Evolutionary conservation across 1,140 invertebrate genomes (phyloP).

Genomic region (Paralvinella palmiformis): DNA sequence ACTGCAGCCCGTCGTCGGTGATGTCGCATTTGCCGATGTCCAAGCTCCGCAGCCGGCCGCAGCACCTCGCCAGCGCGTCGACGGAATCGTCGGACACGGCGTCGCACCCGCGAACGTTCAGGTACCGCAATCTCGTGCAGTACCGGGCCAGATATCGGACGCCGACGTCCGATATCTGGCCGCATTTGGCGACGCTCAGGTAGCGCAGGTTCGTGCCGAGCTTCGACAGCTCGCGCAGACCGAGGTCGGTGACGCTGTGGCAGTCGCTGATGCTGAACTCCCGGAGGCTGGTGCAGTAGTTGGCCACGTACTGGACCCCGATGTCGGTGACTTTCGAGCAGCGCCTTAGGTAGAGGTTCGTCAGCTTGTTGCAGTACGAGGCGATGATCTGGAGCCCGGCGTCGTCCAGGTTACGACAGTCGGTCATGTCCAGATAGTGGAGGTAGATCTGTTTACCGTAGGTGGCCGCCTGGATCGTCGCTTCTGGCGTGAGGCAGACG

Average conservation of each 20-base stretch:
- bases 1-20: slow-evolving; percentile 75
- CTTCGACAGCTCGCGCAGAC: slow-evolving; percentile 80
- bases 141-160: slow-evolving; percentile 79
- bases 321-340: slow-evolving; percentile 57
- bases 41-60: slow-evolving; percentile 72
- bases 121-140: slow-evolving; percentile 81
- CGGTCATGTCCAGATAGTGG: slow-evolving; percentile 61
- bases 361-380: slow-evolving; percentile 76
- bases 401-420: slow-evolving; percentile 76
- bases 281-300: slow-evolving; percentile 72
- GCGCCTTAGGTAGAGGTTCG: slow-evolving; percentile 79
- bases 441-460: slow-evolving; percentile 46
- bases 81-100: slow-evolving; percentile 84
- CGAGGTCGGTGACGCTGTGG: slow-evolving; percentile 80
- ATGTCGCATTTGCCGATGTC: slow-evolving; percentile 90
- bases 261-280: slow-evolving; percentile 89
- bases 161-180: slow-evolving; percentile 83
- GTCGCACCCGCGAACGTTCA: slow-evolving; percentile 85
- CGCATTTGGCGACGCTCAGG: slow-evolving; percentile 84
- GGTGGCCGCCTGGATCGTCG: slow-evolving; percentile 54
- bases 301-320: slow-evolving; percentile 63
- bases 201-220: slow-evolving; percentile 75
- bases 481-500: slow-evolving; percentile 60
- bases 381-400: slow-evolving; percentile 73
- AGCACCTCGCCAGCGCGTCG: slow-evolving; percentile 72